Percentiles rank a stretch among this genome's conserved stretches.
Conservation (phyloP, 1,140 invertebrate genomes). For the Solen grandis region DNA sequence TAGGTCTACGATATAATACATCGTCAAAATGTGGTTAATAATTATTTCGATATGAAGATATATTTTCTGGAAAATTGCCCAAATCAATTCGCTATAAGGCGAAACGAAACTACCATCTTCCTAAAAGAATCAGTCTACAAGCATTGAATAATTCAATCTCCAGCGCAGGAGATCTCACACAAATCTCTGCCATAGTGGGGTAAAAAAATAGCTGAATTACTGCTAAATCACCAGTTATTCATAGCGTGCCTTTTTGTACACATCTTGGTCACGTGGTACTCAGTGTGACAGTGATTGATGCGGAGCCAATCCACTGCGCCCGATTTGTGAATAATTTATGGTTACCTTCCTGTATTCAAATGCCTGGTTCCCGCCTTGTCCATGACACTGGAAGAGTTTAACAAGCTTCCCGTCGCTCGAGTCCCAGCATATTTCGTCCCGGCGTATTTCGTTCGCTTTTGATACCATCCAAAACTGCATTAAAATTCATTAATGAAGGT, state of each 20-base stretch:
- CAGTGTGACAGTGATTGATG: neutral
- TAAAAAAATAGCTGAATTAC: neutral
- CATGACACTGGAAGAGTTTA: conserved; percentile 34
- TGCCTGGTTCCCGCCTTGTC: conserved; percentile 25
- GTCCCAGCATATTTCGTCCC: conserved; percentile 46
- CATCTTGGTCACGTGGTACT: neutral
- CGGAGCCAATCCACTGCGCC: neutral
- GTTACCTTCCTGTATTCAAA: conserved; percentile 43
- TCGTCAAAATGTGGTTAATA: too few species aligned
- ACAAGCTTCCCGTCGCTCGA: neutral
- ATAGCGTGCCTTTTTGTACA: neutral
- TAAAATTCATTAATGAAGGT: neutral
- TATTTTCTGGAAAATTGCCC: too few species aligned
- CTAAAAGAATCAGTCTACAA: too few species aligned
- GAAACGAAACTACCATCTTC: too few species aligned
- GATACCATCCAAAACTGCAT: conserved; percentile 48
- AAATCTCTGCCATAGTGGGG: too few species aligned
- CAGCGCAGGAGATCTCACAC: too few species aligned
- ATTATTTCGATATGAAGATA: too few species aligned
- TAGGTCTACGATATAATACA: too few species aligned
- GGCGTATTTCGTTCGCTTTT: conserved; percentile 27
- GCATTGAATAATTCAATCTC: too few species aligned
- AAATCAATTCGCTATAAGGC: too few species aligned
- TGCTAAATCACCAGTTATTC: neutral
- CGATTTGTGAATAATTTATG: neutral